Evolutionary conservation across 2,113 vertebrate species (phyloP).

Genomic region (Theropithecus gelada): DNA sequence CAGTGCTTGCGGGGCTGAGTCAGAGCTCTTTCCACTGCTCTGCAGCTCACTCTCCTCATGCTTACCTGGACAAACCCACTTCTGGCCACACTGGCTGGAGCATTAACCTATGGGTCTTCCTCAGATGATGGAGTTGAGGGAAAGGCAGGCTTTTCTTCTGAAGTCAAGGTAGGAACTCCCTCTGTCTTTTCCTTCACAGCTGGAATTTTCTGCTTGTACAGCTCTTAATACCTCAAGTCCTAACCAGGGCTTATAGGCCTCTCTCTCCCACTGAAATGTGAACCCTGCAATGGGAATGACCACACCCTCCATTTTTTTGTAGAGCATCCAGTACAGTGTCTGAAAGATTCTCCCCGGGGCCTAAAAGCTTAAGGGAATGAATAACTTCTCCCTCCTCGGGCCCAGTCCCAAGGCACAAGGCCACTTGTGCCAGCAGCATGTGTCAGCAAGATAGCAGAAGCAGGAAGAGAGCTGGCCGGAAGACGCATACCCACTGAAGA

Average conservation of each 20-base stretch:
- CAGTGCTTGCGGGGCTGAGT: fast-evolving
- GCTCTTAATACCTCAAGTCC: background rate
- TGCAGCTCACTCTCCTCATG: background rate
- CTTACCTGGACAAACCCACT: background rate
- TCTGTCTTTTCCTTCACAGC: background rate
- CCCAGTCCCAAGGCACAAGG: no score
- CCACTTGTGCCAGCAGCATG: no score
- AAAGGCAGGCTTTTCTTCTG: background rate
- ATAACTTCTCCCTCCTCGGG: no score
- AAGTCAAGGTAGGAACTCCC: background rate
- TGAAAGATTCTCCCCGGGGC: background rate
- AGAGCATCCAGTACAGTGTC: background rate
- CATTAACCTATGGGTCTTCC: background rate
- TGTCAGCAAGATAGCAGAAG: no score
- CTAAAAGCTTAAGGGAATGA: no score
- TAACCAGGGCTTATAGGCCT: background rate
- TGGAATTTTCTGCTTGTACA: background rate
- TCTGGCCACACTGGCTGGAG: background rate
- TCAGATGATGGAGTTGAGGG: background rate
- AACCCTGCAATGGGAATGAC: background rate
- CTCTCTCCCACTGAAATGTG: background rate
- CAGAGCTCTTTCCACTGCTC: background rate
- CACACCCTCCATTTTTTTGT: background rate
- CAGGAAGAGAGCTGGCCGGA: no score
- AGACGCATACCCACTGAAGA: no score